These are phyloP conservation scores for Tetramorium simillimum DNA, from an alignment of 1,140 invertebrate species.

Conservation along the genomic window DNA sequence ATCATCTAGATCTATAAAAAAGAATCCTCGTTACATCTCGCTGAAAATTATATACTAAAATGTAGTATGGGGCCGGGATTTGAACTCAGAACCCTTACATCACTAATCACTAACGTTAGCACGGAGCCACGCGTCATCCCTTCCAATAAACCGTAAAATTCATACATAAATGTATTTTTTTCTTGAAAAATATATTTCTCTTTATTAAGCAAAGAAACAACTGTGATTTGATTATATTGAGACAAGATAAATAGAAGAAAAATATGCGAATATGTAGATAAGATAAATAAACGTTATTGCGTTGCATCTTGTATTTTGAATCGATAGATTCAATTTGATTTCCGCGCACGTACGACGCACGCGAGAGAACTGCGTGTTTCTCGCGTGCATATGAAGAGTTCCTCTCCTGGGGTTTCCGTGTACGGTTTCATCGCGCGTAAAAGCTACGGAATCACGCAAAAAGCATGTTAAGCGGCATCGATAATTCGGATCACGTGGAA, in stretches of 20 bases:
- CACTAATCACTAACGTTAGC: too few species aligned
- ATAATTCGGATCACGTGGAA: conserved; percentile 11
- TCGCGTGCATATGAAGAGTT: conserved; percentile 8
- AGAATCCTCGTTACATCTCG: too few species aligned
- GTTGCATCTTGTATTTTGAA: background rate
- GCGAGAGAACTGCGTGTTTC: background rate
- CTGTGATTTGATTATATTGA: background rate
- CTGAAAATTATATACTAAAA: too few species aligned
- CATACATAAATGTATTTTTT: background rate
- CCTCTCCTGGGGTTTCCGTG: conserved; percentile 3
- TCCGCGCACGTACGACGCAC: conserved; percentile 15
- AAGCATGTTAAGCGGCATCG: conserved; percentile 15
- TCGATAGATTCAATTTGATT: conserved; percentile 13
- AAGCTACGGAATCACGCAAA: conserved; percentile 36
- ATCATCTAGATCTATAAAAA: too few species aligned
- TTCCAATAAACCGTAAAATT: background rate
- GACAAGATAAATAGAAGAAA: background rate
- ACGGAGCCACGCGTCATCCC: too few species aligned
- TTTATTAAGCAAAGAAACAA: background rate
- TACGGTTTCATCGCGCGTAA: conserved; percentile 34
- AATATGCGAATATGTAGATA: conserved; percentile 7
- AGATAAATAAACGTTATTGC: conserved; percentile 5
- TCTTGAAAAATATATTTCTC: background rate
- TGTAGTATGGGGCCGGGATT: too few species aligned
- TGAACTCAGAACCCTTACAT: too few species aligned